These are phyloP conservation scores for Novumbra hubbsi DNA, from an alignment of 2,797 vertebrate species.

Conservation along the genomic window DNA sequence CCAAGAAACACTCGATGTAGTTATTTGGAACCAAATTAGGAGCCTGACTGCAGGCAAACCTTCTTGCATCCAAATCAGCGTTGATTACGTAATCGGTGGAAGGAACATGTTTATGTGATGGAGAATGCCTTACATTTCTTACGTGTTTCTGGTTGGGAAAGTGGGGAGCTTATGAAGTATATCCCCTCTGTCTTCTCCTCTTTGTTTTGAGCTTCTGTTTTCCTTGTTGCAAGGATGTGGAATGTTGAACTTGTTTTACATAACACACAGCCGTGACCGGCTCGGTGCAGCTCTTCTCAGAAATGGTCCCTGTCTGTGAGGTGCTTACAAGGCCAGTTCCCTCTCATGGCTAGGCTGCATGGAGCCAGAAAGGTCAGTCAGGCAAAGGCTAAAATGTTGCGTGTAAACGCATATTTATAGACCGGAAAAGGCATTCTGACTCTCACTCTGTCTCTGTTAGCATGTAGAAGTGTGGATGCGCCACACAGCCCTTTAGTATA, in stretches of 20 bases:
- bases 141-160: constrained; percentile 14
- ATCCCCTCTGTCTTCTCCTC: background rate
- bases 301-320: constrained; percentile 20
- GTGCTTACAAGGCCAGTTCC: background rate
- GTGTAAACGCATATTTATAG: constrained; percentile 59
- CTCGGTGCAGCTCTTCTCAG: constrained; percentile 19
- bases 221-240: constrained; percentile 5
- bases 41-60: background rate
- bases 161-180: constrained; percentile 23
- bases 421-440: constrained; percentile 58
- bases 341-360: background rate
- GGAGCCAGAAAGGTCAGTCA: constrained; percentile 42
- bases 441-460: constrained; percentile 51
- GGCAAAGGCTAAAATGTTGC: constrained; percentile 53
- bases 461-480: constrained; percentile 34
- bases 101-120: constrained; percentile 50
- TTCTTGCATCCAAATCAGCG: constrained; percentile 42
- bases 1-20: constrained; percentile 1
- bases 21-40: background rate
- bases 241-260: constrained; percentile 41
- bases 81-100: constrained; percentile 43
- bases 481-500: background rate
- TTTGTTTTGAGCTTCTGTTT: background rate
- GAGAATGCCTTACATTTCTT: constrained; percentile 36
- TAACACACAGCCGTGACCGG: constrained; percentile 49